Conservation (phyloP, 1,140 invertebrate genomes). For the Drosophila bifasciata region DNA sequence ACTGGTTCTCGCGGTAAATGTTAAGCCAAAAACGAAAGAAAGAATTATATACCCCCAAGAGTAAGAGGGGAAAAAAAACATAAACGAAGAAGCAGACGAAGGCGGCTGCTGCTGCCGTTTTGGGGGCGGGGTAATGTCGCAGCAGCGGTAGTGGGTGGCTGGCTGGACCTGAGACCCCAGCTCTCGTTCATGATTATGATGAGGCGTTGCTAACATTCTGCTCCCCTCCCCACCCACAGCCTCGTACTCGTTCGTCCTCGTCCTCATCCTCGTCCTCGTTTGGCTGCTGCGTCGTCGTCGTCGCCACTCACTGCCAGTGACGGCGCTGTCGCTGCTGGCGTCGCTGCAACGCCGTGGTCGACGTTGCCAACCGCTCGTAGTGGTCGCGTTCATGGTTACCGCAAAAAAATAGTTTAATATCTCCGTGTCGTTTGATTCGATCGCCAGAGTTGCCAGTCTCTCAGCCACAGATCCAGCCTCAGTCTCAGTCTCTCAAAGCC, state of each 20-base stretch:
- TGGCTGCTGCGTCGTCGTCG: conserved; percentile 15
- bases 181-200: conserved; percentile 70
- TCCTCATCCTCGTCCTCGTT: conserved; percentile 35
- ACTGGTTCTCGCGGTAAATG: conserved; percentile 84
- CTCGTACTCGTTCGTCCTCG: conserved; percentile 15
- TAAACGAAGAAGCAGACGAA: conserved; percentile 32
- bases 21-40: conserved; percentile 76
- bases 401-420: conserved; percentile 84
- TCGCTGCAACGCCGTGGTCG: conserved; percentile 57
- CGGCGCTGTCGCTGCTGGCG: conserved; percentile 34
- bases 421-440: conserved; percentile 83
- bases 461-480: conserved; percentile 27
- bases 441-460: conserved; percentile 59
- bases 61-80: conserved; percentile 32
- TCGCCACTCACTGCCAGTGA: not conserved
- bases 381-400: conserved; percentile 84
- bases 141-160: conserved; percentile 6
- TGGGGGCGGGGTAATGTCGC: conserved; percentile 21
- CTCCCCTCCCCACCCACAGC: conserved; percentile 6
- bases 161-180: conserved; percentile 5
- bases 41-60: conserved; percentile 66
- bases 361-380: conserved; percentile 75
- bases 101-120: conserved; percentile 18
- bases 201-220: conserved; percentile 51
- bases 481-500: conserved; percentile 9